These are phyloP conservation scores for Cantharis flavilabris DNA, from an alignment of 2,888 invertebrate species.

Conservation along the genomic window DNA sequence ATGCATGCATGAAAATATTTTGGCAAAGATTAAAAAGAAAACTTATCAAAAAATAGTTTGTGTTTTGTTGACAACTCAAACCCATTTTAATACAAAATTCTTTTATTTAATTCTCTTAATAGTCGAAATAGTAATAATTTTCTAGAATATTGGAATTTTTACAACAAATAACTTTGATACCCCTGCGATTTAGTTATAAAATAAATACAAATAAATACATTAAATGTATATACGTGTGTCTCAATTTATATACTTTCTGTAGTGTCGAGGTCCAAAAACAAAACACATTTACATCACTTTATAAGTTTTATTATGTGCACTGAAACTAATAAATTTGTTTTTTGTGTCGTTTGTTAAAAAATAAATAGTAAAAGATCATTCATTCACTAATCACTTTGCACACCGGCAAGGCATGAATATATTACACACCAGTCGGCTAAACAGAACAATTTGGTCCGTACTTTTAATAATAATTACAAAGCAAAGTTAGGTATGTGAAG, in stretches of 20 bases:
- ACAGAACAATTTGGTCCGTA: constrained; percentile 30
- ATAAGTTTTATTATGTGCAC: constrained; percentile 4
- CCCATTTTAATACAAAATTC: constrained; percentile 1
- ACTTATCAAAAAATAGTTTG: background rate
- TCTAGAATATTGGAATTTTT: background rate
- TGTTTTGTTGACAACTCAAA: background rate
- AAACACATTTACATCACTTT: constrained; percentile 2
- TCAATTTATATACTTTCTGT: constrained; percentile 23
- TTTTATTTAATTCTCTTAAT: background rate
- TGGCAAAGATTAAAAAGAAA: background rate
- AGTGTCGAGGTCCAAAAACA: constrained; percentile 1
- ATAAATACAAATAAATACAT: constrained; percentile 34
- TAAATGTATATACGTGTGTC: constrained; percentile 32
- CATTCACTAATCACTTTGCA: constrained; percentile 18
- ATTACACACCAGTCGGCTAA: constrained; percentile 2
- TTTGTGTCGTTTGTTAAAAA: constrained; percentile 29
- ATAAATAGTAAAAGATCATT: constrained; percentile 21
- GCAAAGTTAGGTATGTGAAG: constrained; percentile 18
- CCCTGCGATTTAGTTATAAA: constrained; percentile 21
- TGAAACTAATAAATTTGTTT: background rate
- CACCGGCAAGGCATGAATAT: constrained; percentile 8
- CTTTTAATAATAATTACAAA: constrained; percentile 15
- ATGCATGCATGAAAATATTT: background rate
- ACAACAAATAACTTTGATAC: background rate
- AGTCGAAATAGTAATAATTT: background rate